phyloP scores from a whole-genome alignment of 2,888 invertebrate genomes.

The Zelleria hepariella region DNA sequence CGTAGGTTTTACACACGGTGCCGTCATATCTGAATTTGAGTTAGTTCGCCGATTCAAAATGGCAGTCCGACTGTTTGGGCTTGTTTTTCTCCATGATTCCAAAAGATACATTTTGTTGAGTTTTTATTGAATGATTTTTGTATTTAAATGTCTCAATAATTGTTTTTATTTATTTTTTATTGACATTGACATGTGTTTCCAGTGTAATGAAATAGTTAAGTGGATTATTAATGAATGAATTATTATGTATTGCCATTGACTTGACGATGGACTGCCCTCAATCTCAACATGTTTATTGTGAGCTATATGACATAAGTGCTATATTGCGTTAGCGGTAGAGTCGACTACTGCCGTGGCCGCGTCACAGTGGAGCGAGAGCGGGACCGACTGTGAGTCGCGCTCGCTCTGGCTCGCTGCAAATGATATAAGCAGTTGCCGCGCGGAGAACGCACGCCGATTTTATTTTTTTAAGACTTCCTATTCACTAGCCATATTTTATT shows the following conservation, averaged over 20 bases:
- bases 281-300: slow-evolving; percentile 46
- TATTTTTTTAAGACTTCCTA: slow-evolving; percentile 15
- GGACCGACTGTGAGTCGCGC: slow-evolving; percentile 18
- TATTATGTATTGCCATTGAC: slow-evolving; percentile 19
- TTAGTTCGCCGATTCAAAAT: slow-evolving; percentile 52
- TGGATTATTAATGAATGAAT: slow-evolving; percentile 4
- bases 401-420: slow-evolving; percentile 52
- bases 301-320: slow-evolving; percentile 7
- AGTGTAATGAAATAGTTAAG: slow-evolving; percentile 3
- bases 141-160: slow-evolving; percentile 17
- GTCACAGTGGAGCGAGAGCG: slow-evolving; percentile 55
- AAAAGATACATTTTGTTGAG: background rate
- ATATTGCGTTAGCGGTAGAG: slow-evolving; percentile 28
- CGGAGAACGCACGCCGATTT: slow-evolving; percentile 20
- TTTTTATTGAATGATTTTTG: background rate
- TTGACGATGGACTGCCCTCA: slow-evolving; percentile 50
- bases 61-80: slow-evolving; percentile 50
- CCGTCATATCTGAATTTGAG: slow-evolving; percentile 68
- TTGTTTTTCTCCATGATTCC: background rate
- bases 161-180: slow-evolving; percentile 6
- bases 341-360: slow-evolving; percentile 50
- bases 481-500: slow-evolving; percentile 16
- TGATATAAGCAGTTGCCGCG: slow-evolving; percentile 22
- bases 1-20: slow-evolving; percentile 52
- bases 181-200: background rate